Conservation (phyloP, 1,140 invertebrate species). For the Pseudobourletiella spinata region DNA sequence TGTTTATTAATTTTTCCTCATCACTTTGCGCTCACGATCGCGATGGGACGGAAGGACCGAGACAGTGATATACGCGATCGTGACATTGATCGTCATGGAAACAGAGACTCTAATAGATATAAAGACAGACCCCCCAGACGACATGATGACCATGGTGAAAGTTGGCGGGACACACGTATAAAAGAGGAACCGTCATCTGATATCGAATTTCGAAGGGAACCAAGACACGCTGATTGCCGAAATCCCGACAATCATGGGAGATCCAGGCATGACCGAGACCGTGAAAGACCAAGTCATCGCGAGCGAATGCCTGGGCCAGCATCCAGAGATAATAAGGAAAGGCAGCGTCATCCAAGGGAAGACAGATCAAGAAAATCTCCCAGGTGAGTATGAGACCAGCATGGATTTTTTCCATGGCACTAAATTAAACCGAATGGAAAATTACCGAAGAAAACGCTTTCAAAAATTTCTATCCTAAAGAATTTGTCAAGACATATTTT, state of each 20-base stretch:
- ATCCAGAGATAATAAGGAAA: neutral
- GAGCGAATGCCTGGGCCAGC: neutral
- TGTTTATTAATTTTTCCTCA: neutral
- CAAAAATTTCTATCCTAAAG: too few relatives aligned
- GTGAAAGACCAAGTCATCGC: neutral
- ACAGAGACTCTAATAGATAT: too few relatives aligned
- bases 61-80: neutral
- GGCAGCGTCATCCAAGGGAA: neutral
- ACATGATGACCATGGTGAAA: neutral
- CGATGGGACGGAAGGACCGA: neutral
- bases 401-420: too few relatives aligned
- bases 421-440: too few relatives aligned
- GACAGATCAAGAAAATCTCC: neutral
- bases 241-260: neutral
- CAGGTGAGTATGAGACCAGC: too few relatives aligned
- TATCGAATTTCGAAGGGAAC: conserved; percentile 12
- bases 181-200: conserved; percentile 22
- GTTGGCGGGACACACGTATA: conserved; percentile 16
- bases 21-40: too few relatives aligned
- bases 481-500: too few relatives aligned
- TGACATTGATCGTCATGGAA: neutral
- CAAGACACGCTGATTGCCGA: neutral
- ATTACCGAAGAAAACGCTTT: too few relatives aligned
- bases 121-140: neutral
- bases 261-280: neutral